Percentiles rank a stretch among this genome's conserved stretches.
Conservation (phyloP, 1,140 invertebrate genomes). For the Cecropterus lyciades region DNA sequence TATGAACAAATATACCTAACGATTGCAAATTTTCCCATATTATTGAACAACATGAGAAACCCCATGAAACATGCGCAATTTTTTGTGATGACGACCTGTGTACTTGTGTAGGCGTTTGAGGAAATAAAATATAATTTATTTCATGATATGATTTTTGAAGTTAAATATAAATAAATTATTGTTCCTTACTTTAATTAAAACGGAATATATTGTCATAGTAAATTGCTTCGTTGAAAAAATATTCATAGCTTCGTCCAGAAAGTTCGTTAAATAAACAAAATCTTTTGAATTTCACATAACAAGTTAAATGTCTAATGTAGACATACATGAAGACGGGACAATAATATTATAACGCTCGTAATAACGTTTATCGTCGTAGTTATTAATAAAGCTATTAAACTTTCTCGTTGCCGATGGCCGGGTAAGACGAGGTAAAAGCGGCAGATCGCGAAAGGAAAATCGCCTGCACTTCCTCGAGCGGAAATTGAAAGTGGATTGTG, state of each 20-base stretch:
- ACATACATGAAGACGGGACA: background rate
- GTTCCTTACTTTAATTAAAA: too few species aligned
- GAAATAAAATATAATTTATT: too few species aligned
- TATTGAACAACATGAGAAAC: background rate
- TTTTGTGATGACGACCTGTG: too few species aligned
- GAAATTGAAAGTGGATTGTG: constrained; percentile 79
- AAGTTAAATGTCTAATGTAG: too few species aligned
- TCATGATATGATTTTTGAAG: too few species aligned
- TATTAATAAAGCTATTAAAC: constrained; percentile 47
- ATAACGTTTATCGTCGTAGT: constrained; percentile 15
- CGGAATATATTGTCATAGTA: too few species aligned
- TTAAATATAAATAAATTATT: too few species aligned
- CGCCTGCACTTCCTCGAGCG: constrained; percentile 72
- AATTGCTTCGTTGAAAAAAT: too few species aligned
- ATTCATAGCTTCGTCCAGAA: too few species aligned
- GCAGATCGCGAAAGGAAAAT: constrained; percentile 75
- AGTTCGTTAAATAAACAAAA: too few species aligned
- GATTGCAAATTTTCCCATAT: background rate
- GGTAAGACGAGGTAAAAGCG: constrained; percentile 65
- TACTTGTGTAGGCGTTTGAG: too few species aligned
- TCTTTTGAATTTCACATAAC: too few species aligned
- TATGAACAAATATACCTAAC: background rate
- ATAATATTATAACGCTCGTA: constrained; percentile 2
- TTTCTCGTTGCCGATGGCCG: constrained; percentile 52
- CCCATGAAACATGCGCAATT: constrained; percentile 2